Conservation (phyloP, 2,797 vertebrate genomes). For the Cyclopterus lumpus region DNA sequence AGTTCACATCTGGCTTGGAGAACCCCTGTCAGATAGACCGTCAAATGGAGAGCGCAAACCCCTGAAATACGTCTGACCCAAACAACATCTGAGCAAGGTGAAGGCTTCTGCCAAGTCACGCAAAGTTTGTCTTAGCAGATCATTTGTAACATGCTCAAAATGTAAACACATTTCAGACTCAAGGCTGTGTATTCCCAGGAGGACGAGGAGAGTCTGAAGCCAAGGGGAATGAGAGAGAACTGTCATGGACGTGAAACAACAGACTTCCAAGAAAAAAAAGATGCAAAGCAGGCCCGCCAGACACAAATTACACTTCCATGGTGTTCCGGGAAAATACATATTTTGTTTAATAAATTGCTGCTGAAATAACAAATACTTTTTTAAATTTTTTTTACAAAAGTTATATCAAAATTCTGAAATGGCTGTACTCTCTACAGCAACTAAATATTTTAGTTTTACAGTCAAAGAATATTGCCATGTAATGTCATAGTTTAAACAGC, state of each 20-base stretch:
- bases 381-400: slow-evolving; percentile 19
- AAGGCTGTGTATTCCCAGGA: slow-evolving; percentile 76
- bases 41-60: slow-evolving; percentile 81
- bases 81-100: slow-evolving; percentile 86
- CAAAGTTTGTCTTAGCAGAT: slow-evolving; percentile 86
- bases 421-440: slow-evolving; percentile 17
- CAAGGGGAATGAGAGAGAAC: slow-evolving; percentile 50
- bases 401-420: slow-evolving; percentile 30
- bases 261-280: slow-evolving; percentile 46
- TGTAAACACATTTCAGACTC: slow-evolving; percentile 84
- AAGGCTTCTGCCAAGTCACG: slow-evolving; percentile 88
- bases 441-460: slow-evolving; percentile 11
- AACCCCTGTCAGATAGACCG: slow-evolving; percentile 80
- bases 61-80: slow-evolving; percentile 84
- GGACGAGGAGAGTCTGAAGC: slow-evolving; percentile 53
- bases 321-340: slow-evolving; percentile 33
- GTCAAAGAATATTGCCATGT: not conserved
- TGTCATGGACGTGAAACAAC: slow-evolving; percentile 48
- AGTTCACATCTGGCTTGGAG: slow-evolving; percentile 85
- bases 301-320: slow-evolving; percentile 39
- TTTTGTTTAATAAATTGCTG: slow-evolving; percentile 54
- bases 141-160: slow-evolving; percentile 86
- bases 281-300: slow-evolving; percentile 33
- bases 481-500: slow-evolving; percentile 1
- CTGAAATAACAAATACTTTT: slow-evolving; percentile 48